Conservation (phyloP, 2,113 vertebrate genomes). For the Dipodomys ordii region DNA sequence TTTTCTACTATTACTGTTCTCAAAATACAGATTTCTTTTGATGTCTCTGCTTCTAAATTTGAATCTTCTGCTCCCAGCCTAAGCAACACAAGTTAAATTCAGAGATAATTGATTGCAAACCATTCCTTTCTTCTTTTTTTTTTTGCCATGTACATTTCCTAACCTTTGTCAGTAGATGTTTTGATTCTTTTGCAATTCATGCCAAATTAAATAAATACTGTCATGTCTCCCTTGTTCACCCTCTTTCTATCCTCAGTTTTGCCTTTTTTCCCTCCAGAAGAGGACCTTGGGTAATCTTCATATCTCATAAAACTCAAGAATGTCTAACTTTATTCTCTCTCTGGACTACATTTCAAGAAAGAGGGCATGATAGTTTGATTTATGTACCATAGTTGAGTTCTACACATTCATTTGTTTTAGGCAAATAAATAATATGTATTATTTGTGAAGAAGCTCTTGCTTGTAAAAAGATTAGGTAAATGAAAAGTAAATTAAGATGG, state of each 20-base stretch:
- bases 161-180: background rate
- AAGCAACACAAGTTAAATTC: background rate
- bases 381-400: background rate
- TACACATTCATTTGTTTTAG: background rate
- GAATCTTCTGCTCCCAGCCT: background rate
- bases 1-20: background rate
- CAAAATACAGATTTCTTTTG: background rate
- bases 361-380: background rate
- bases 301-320: background rate
- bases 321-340: background rate
- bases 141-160: background rate
- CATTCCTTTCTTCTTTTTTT: background rate
- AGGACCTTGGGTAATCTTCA: too few species aligned
- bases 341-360: background rate
- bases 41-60: slow-evolving; percentile 27
- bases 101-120: background rate
- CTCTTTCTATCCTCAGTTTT: background rate
- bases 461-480: background rate
- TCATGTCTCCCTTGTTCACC: background rate
- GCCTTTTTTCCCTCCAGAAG: background rate
- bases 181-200: background rate
- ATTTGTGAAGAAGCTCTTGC: background rate
- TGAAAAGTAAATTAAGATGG: background rate
- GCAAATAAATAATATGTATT: background rate
- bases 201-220: background rate